Evolutionary conservation across 2,797 vertebrate species (phyloP).

Genomic region (Gallinago solitaria): DNA sequence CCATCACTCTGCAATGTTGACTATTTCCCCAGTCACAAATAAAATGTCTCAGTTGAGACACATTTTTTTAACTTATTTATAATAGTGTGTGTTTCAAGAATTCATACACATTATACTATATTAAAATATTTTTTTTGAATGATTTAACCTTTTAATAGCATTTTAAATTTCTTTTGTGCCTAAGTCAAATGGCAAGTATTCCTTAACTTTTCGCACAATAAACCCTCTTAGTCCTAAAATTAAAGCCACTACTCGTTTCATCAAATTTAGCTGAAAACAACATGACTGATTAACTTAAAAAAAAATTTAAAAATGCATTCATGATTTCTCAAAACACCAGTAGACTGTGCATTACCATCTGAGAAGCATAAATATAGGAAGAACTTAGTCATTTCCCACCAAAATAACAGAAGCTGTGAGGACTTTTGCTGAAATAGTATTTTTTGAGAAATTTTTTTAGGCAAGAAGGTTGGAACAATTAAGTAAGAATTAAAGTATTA

Average conservation of each 20-base stretch:
- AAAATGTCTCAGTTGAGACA: background rate
- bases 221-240: background rate
- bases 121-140: background rate
- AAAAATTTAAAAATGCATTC: background rate
- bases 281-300: background rate
- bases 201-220: background rate
- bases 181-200: background rate
- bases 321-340: background rate
- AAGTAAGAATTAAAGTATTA: background rate
- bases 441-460: background rate
- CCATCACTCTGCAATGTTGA: background rate
- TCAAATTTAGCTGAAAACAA: background rate
- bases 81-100: background rate
- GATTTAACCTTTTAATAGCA: background rate
- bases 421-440: background rate
- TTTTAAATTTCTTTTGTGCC: background rate
- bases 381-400: background rate
- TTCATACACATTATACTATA: background rate
- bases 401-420: background rate
- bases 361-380: background rate
- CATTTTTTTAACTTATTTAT: background rate
- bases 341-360: background rate
- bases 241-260: background rate
- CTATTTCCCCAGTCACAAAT: background rate
- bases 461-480: background rate